phyloP scores from a whole-genome alignment of 2,113 vertebrate species.

The Carassius carassius region DNA sequence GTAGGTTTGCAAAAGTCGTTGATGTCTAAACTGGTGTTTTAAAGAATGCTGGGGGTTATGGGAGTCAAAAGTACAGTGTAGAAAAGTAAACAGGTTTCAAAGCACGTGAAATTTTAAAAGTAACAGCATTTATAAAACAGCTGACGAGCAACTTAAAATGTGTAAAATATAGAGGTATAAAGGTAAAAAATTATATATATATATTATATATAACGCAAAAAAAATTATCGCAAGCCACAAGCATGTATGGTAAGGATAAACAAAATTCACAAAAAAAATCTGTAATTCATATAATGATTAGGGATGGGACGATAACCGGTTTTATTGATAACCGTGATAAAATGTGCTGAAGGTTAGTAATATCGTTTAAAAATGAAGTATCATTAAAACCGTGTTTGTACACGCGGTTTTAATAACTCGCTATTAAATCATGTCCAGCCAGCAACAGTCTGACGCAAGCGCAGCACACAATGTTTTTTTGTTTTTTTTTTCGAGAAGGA shows the following conservation, averaged over 20 bases:
- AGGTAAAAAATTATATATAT: too few relatives aligned
- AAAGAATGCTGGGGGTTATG: conserved; percentile 42
- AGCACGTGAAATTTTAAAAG: background rate
- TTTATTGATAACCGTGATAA: too few relatives aligned
- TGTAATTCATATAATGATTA: conserved; percentile 19
- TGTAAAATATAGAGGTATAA: too few relatives aligned
- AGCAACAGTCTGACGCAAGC: too few relatives aligned
- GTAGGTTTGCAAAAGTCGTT: conserved; percentile 30
- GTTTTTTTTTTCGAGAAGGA: too few relatives aligned
- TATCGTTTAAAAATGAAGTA: too few relatives aligned
- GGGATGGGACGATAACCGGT: too few relatives aligned
- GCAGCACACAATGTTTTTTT: too few relatives aligned
- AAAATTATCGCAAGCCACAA: background rate
- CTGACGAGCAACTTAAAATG: background rate
- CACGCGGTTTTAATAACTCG: too few relatives aligned
- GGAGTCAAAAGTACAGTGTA: conserved; percentile 42
- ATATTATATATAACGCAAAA: background rate
- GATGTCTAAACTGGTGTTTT: conserved; percentile 24
- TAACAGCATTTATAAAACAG: background rate
- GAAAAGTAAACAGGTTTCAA: conserved; percentile 31
- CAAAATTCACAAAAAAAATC: background rate
- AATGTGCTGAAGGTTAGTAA: too few relatives aligned
- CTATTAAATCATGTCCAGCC: too few relatives aligned
- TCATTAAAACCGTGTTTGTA: too few relatives aligned
- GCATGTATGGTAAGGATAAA: background rate